Percentiles rank a stretch among this genome's conserved stretches.
These are phyloP conservation scores for Pagrus major DNA, from an alignment of 2,113 vertebrate genomes.

Conservation along the genomic window DNA sequence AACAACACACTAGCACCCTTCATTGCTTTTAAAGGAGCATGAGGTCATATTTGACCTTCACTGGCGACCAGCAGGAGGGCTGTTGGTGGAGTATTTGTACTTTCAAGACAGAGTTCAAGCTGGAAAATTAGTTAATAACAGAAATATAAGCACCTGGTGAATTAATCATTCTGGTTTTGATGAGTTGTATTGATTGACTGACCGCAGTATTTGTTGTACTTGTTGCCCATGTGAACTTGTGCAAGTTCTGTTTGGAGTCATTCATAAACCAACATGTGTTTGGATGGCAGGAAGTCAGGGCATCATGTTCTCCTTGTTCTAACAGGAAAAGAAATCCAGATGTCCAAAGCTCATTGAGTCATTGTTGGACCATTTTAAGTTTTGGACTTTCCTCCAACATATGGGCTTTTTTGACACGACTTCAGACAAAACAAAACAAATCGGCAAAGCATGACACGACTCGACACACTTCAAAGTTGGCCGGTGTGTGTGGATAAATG, in stretches of 20 bases:
- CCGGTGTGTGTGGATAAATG: background rate
- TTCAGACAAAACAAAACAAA: constrained; percentile 49
- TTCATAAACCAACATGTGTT: constrained; percentile 39
- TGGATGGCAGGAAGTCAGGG: constrained; percentile 19
- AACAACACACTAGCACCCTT: background rate
- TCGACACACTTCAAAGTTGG: constrained; percentile 14
- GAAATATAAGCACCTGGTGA: background rate
- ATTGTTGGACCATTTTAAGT: constrained; percentile 41
- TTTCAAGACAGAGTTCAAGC: background rate
- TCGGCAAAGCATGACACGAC: background rate
- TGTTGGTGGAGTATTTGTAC: background rate
- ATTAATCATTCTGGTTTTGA: constrained; percentile 2
- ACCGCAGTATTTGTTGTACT: background rate
- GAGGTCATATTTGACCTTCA: constrained; percentile 41
- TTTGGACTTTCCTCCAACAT: constrained; percentile 41
- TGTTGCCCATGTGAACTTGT: background rate
- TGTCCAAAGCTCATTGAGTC: constrained; percentile 52
- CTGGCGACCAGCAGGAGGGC: background rate
- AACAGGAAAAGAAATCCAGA: constrained; percentile 57
- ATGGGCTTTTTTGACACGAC: constrained; percentile 44
- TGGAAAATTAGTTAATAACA: background rate
- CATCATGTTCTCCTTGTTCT: constrained; percentile 29
- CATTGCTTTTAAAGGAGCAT: constrained; percentile 12
- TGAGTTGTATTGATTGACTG: constrained; percentile 3
- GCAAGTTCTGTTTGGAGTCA: constrained; percentile 11